Evolutionary conservation across 2,888 invertebrate species (phyloP), one percentile per base, ranked within the genome.

Genomic region (Stenotaenia linearis): DNA sequence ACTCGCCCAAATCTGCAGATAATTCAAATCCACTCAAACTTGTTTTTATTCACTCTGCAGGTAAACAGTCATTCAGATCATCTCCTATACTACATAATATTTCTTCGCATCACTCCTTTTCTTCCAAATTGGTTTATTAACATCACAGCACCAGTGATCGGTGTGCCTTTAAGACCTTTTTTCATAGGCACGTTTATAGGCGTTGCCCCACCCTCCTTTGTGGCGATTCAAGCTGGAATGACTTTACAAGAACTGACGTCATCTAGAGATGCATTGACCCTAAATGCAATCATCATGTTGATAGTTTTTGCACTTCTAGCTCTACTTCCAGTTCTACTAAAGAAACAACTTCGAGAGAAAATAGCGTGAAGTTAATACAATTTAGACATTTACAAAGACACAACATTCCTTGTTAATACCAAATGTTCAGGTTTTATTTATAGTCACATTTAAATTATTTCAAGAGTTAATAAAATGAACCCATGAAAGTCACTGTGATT

Each of bases 121-220:
- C 89, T 99, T 84, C 99, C 99, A 7, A 99, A 99, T 87, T 99
- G 99, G 99, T 98, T 99, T 86, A 98, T 98, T 82, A 98, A 98
- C 88, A 90, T 99, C 85, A 92, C 95, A 0, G 95, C 98, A 81
- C 99, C 99, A 56, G 94, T 99, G 45, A 93, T 99, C 84, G 96
- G 97, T 83, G 98, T 99, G 45, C 97, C 98, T 0, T 87, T 98
- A 81, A 85, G 90, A 82, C 95, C 96, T 81, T 99, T 99, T 88
- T 95, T 95, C 82, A 85, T 96, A 80, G 99, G 99, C 82, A 99
- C 99, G 80, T 98, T 99, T 87, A 89, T 56, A 91, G 95, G 97
- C 82, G 97, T 97, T 12, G 97, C 95, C 0, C 98, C 98, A 75
- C 98, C 98, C 4, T 97, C 98, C 0, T 94, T 99, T 86, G 92